Evolutionary conservation across 2,888 invertebrate species (phyloP).

Genomic region (Drymonia ruficornis): DNA sequence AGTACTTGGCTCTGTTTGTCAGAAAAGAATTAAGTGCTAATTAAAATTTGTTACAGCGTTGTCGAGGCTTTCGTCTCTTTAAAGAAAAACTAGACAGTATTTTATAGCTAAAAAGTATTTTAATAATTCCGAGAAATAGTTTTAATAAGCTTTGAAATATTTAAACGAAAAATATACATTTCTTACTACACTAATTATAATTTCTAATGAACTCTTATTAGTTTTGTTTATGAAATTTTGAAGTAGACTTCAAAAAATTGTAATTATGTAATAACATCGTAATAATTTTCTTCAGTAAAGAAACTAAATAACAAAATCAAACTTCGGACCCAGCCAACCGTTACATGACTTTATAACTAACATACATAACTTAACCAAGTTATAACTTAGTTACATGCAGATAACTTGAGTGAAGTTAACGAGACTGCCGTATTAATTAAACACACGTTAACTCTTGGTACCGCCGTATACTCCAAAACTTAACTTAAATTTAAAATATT

Average conservation of each 20-base stretch:
- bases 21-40: conserved; percentile 27
- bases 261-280: too few species aligned
- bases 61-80: background rate
- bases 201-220: background rate
- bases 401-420: conserved; percentile 5
- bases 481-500: too few species aligned
- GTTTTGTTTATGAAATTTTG: background rate
- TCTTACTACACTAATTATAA: background rate
- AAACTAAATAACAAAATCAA: too few species aligned
- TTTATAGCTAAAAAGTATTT: background rate
- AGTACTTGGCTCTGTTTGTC: conserved; percentile 21
- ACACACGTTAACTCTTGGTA: background rate
- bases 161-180: background rate
- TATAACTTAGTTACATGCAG: background rate
- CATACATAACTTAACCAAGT: background rate
- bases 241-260: too few species aligned
- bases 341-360: conserved; percentile 4
- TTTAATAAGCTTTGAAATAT: background rate
- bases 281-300: too few species aligned
- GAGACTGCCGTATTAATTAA: background rate
- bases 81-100: background rate
- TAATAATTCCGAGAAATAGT: background rate
- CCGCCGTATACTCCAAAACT: too few species aligned
- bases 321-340: background rate
- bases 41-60: conserved; percentile 26